A percentile compares a stretch with the other conserved stretches of the same genome.
Evolutionary conservation across 2,113 vertebrate genomes (phyloP).

Genomic region (Campylomormyrus tamandua): DNA sequence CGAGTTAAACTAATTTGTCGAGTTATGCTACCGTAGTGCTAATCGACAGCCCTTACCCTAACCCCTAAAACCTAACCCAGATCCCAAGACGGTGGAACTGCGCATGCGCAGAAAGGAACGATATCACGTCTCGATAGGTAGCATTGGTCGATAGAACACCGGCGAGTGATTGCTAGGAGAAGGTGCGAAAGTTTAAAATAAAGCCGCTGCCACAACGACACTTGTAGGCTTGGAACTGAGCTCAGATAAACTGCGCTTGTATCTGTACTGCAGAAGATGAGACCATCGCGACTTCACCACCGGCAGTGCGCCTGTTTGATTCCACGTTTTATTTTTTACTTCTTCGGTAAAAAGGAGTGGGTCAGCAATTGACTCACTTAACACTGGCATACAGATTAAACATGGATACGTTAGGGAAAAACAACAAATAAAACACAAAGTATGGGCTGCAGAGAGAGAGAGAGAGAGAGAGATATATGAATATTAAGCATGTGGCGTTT

Average conservation of each 20-base stretch:
- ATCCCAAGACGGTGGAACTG: too few relatives aligned
- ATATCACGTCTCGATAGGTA: too few relatives aligned
- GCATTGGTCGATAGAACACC: too few relatives aligned
- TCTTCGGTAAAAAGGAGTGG: background rate
- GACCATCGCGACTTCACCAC: slow-evolving; percentile 39
- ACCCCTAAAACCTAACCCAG: too few relatives aligned
- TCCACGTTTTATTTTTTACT: slow-evolving; percentile 11
- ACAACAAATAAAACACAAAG: background rate
- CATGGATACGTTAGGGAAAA: background rate
- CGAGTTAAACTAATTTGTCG: too few relatives aligned
- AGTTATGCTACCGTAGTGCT: too few relatives aligned
- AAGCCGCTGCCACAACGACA: slow-evolving; percentile 39
- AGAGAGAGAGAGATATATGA: too few relatives aligned
- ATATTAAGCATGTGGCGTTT: background rate
- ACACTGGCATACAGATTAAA: background rate
- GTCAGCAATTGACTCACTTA: background rate
- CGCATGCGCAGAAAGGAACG: too few relatives aligned
- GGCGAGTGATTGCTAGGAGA: background rate
- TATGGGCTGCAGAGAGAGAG: background rate
- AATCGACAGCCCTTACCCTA: too few relatives aligned
- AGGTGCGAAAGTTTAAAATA: background rate
- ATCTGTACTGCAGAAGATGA: slow-evolving; percentile 40
- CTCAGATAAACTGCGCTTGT: slow-evolving; percentile 48
- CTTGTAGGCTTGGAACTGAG: slow-evolving; percentile 33
- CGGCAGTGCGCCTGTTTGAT: slow-evolving; percentile 39